Percentiles rank a stretch among this genome's conserved stretches.
These are phyloP conservation scores for Alectoris magna DNA, from an alignment of 2,797 vertebrate species.

Conservation along the genomic window DNA sequence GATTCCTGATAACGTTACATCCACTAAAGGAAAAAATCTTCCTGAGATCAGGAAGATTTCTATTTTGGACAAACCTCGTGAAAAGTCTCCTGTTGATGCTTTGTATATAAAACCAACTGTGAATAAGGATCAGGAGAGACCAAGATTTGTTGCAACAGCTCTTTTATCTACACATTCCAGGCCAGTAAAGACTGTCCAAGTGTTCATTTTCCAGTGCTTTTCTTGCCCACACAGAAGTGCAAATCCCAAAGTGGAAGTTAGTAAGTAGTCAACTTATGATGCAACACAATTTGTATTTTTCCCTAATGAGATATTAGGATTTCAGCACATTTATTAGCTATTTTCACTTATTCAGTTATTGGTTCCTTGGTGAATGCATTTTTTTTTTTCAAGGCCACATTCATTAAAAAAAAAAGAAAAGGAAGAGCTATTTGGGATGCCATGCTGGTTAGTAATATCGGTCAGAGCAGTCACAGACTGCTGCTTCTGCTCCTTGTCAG, in stretches of 20 bases:
- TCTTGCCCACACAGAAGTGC: background rate
- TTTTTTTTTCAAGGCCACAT: background rate
- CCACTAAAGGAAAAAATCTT: background rate
- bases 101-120: background rate
- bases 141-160: background rate
- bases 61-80: background rate
- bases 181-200: background rate
- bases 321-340: background rate
- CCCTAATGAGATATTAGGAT: background rate
- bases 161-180: background rate
- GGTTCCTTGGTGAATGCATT: background rate
- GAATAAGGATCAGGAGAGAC: background rate
- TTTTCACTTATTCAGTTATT: background rate
- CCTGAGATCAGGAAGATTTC: background rate
- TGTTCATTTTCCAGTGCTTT: background rate
- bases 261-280: background rate
- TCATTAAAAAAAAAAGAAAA: background rate
- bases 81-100: background rate
- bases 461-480: slow-evolving; percentile 8
- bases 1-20: background rate
- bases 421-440: background rate
- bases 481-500: background rate
- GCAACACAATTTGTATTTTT: background rate
- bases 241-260: background rate
- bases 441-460: background rate